Percentiles rank a stretch among this genome's conserved stretches.
Evolutionary conservation across 1,140 invertebrate genomes (phyloP).

Genomic region (Leptinotarsa lineolata): DNA sequence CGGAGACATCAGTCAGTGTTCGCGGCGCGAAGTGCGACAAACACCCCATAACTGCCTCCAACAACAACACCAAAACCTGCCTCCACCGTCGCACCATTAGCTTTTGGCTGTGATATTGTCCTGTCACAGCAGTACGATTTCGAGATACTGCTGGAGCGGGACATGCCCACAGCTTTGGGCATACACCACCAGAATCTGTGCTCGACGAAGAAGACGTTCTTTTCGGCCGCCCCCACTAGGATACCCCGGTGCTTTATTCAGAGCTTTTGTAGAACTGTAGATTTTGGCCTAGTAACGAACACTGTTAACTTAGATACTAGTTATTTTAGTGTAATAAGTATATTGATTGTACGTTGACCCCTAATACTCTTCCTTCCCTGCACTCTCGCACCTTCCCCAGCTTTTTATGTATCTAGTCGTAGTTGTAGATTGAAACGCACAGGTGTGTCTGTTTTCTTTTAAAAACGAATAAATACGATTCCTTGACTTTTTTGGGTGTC

Average conservation of each 20-base stretch:
- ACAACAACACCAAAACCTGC: neutral
- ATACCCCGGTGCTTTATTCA: slow-evolving; percentile 4
- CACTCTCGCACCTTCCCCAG: slow-evolving; percentile 2
- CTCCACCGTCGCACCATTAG: neutral
- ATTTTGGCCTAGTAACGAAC: neutral
- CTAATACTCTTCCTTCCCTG: neutral
- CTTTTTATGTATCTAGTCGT: slow-evolving; percentile 38
- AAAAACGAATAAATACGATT: neutral
- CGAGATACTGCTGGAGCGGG: slow-evolving; percentile 83
- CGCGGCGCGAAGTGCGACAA: slow-evolving; percentile 33
- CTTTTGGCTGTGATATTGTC: slow-evolving; percentile 82
- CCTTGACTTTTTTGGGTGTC: slow-evolving; percentile 9
- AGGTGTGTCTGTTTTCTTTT: slow-evolving; percentile 1
- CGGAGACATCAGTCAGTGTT: slow-evolving; percentile 44
- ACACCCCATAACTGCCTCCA: slow-evolving; percentile 9
- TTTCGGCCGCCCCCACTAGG: slow-evolving; percentile 16
- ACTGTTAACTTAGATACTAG: neutral
- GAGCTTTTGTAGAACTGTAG: slow-evolving; percentile 8
- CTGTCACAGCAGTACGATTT: slow-evolving; percentile 89
- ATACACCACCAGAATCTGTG: slow-evolving; percentile 3
- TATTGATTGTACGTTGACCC: slow-evolving; percentile 4
- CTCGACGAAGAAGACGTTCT: slow-evolving; percentile 13
- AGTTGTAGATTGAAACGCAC: slow-evolving; percentile 16
- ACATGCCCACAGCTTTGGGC: slow-evolving; percentile 70
- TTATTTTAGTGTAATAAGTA: neutral